phyloP scores from a whole-genome alignment of 1,140 invertebrate genomes.

The Brachionus paranguensis region DNA sequence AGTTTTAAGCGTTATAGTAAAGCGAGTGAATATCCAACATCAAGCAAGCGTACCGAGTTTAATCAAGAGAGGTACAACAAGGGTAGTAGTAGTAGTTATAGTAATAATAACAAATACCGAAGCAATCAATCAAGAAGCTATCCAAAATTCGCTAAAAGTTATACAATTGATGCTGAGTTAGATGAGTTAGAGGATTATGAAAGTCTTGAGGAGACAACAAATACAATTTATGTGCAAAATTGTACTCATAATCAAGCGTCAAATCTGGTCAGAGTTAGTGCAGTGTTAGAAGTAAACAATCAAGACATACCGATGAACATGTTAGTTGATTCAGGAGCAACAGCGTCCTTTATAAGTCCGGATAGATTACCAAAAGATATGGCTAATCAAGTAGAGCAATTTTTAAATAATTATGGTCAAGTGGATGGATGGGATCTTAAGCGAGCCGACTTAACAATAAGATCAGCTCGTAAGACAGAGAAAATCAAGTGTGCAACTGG shows the following conservation, averaged over 20 bases:
- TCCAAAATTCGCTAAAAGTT: not conserved
- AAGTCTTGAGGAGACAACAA: not conserved
- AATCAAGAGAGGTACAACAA: not conserved
- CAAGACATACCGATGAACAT: not conserved
- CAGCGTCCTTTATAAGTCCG: not conserved
- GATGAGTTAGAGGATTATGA: not conserved
- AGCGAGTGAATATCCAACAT: not conserved
- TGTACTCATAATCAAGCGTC: not conserved
- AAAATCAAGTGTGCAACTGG: not conserved
- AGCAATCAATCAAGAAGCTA: not conserved
- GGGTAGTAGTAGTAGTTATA: not conserved
- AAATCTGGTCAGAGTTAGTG: not conserved
- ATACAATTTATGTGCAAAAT: not conserved
- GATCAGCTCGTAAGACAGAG: not conserved
- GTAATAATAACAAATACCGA: not conserved
- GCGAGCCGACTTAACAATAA: not conserved
- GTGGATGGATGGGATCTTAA: not conserved
- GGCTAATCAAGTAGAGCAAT: not conserved
- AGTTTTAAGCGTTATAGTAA: not conserved
- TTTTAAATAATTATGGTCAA: not conserved
- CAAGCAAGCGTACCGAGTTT: not conserved
- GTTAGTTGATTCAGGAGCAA: not conserved
- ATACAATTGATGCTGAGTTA: not conserved
- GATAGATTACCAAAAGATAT: not conserved
- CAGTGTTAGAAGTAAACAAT: not conserved